These are phyloP conservation scores for Raja brachyura DNA, from an alignment of 2,113 vertebrate species.

Conservation along the genomic window DNA sequence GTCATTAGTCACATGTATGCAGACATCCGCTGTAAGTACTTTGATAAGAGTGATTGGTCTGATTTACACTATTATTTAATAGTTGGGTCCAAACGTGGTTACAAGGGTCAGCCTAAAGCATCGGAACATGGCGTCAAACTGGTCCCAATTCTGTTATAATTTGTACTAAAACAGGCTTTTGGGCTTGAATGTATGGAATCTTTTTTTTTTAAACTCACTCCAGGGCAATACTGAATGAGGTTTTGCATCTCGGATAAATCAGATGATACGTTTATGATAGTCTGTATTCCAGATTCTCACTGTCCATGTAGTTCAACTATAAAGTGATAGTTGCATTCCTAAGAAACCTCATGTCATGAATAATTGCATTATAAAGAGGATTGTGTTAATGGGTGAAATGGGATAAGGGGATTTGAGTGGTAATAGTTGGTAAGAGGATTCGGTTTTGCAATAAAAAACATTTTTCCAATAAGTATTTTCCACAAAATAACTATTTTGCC, in stretches of 20 bases:
- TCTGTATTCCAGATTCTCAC: neutral
- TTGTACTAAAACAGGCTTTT: neutral
- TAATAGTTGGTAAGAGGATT: too few relatives aligned
- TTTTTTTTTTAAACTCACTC: neutral
- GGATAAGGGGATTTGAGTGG: too few relatives aligned
- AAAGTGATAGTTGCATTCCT: too few relatives aligned
- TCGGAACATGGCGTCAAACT: neutral
- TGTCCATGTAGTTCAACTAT: too few relatives aligned
- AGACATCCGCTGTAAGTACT: constrained; percentile 91
- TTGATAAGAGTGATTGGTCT: neutral
- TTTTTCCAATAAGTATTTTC: too few relatives aligned
- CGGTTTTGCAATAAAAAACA: too few relatives aligned
- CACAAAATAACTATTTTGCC: too few relatives aligned
- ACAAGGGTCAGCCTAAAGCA: neutral
- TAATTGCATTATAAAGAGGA: too few relatives aligned
- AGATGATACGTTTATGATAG: neutral
- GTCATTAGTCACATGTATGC: constrained; percentile 90
- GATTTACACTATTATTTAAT: neutral
- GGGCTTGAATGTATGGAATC: neutral
- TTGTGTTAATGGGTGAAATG: too few relatives aligned
- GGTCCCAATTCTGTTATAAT: neutral
- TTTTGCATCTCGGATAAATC: neutral
- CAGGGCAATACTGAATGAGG: neutral
- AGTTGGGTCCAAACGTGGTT: neutral
- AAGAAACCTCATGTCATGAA: too few relatives aligned